Evolutionary conservation across 2,113 vertebrate species (phyloP).

Genomic region (Megaleporinus macrocephalus): DNA sequence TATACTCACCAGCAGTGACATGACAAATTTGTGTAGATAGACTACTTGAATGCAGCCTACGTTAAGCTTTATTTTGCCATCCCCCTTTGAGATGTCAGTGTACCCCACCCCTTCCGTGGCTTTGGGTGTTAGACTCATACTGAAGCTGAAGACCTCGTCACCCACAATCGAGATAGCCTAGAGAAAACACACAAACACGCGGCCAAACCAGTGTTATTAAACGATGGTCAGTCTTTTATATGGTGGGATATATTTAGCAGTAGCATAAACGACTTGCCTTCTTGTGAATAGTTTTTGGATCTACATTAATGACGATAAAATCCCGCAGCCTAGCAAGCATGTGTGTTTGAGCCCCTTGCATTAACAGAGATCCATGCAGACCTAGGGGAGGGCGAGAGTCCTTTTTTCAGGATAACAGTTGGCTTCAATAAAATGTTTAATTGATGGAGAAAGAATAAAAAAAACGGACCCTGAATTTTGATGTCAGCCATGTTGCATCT

Average conservation of each 20-base stretch:
- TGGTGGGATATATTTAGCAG: neutral
- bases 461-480: slow-evolving; percentile 84
- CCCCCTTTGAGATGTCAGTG: slow-evolving; percentile 84
- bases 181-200: neutral
- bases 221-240: neutral
- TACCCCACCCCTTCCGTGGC: slow-evolving; percentile 88
- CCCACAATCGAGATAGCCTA: slow-evolving; percentile 93
- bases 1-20: slow-evolving; percentile 89
- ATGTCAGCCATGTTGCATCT: slow-evolving; percentile 87
- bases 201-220: neutral
- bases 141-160: slow-evolving; percentile 93
- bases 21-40: slow-evolving; percentile 93
- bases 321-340: slow-evolving; percentile 87
- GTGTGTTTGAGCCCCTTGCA: slow-evolving; percentile 80
- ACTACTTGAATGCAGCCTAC: slow-evolving; percentile 95
- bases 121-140: slow-evolving; percentile 86
- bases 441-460: neutral
- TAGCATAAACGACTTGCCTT: slow-evolving; percentile 77
- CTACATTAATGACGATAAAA: slow-evolving; percentile 85
- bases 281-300: slow-evolving; percentile 86
- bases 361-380: slow-evolving; percentile 82
- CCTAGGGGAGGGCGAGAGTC: slow-evolving; percentile 72
- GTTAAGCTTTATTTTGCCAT: slow-evolving; percentile 86
- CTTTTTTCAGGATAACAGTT: neutral
- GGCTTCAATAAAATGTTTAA: neutral